Conservation (phyloP, 2,113 vertebrate species). For the Eurypyga helias region DNA sequence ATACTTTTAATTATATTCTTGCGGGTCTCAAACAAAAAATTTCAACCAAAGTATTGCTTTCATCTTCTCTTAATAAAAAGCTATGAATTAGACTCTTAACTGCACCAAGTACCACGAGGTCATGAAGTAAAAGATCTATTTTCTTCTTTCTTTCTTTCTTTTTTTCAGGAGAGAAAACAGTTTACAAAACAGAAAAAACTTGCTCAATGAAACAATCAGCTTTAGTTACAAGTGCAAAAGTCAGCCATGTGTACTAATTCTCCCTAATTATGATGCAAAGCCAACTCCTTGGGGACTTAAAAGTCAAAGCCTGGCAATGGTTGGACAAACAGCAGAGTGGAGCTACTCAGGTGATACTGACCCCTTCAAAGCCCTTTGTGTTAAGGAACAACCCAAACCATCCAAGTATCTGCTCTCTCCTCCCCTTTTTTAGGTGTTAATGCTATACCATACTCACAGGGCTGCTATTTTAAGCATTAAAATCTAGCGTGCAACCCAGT, state of each 20-base stretch:
- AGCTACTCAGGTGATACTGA: constrained; percentile 61
- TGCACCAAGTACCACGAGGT: constrained; percentile 48
- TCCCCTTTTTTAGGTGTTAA: neutral
- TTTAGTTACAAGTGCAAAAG: constrained; percentile 84
- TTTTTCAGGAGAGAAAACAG: constrained; percentile 61
- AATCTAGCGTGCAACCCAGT: neutral
- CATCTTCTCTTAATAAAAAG: constrained; percentile 49
- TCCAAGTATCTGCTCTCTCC: neutral
- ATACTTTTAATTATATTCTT: neutral
- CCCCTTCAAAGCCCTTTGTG: constrained; percentile 65
- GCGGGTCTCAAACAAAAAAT: neutral
- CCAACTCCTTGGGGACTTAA: constrained; percentile 78
- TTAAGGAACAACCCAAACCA: constrained; percentile 27
- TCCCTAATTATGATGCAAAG: constrained; percentile 88
- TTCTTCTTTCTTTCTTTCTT: neutral
- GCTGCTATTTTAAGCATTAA: neutral
- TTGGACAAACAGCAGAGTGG: constrained; percentile 64
- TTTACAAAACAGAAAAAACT: constrained; percentile 76
- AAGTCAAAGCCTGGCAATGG: constrained; percentile 79
- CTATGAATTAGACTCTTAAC: constrained; percentile 47
- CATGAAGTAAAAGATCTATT: constrained; percentile 36
- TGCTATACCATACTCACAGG: neutral
- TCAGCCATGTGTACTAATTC: constrained; percentile 83
- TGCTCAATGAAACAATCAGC: constrained; percentile 76
- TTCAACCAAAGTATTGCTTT: constrained; percentile 13